A percentile compares a stretch with the other conserved stretches of the same genome.
Conservation (phyloP, 2,113 vertebrate genomes). For the Cygnus atratus region DNA sequence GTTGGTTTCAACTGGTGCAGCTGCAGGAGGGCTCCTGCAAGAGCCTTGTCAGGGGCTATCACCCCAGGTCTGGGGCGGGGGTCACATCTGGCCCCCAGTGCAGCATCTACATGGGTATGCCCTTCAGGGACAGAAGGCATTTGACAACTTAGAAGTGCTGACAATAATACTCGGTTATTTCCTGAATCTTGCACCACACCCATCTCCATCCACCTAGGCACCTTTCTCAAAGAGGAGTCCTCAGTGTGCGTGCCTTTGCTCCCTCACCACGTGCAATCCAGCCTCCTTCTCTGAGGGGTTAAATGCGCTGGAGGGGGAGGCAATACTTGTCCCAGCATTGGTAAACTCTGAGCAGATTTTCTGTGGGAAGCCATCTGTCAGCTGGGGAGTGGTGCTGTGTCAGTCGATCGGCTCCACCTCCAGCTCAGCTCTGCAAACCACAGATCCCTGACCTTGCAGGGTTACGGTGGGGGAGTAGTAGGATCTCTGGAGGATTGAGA, state of each 20-base stretch:
- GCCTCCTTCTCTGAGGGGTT: background rate
- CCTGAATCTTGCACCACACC: background rate
- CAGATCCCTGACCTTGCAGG: slow-evolving; percentile 49
- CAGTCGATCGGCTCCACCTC: slow-evolving; percentile 54
- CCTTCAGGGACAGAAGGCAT: background rate
- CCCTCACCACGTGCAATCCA: background rate
- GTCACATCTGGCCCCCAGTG: background rate
- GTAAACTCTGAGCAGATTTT: slow-evolving; percentile 55
- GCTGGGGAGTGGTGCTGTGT: slow-evolving; percentile 38
- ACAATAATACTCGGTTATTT: background rate
- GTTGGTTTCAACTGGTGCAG: background rate
- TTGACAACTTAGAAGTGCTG: background rate
- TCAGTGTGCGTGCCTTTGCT: background rate
- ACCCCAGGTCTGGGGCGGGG: background rate
- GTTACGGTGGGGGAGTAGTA: background rate
- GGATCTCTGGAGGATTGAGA: background rate
- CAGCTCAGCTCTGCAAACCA: slow-evolving; percentile 8
- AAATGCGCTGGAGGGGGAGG: background rate
- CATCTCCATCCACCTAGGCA: background rate
- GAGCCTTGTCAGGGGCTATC: background rate
- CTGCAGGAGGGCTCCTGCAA: background rate
- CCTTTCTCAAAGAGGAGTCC: background rate
- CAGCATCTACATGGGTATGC: background rate
- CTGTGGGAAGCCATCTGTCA: slow-evolving; percentile 65
- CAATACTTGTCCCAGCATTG: background rate